phyloP scores from a whole-genome alignment of 2,113 vertebrate genomes.

The Hypocryptadius cinnamomeus region DNA sequence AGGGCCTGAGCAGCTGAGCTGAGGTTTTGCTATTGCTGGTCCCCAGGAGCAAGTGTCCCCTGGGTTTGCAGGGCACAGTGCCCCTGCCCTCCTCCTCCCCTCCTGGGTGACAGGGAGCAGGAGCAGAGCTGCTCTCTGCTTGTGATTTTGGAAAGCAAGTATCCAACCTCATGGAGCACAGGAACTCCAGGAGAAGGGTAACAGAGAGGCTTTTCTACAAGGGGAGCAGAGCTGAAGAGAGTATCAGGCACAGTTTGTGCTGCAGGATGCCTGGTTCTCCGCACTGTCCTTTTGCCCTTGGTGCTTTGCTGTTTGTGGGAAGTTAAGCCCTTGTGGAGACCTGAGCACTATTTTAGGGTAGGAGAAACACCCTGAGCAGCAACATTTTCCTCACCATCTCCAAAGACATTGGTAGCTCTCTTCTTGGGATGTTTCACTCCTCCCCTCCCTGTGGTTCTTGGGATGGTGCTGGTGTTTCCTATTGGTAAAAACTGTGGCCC shows the following conservation, averaged over 20 bases:
- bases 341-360: not conserved
- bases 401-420: not conserved
- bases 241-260: not conserved
- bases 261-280: not conserved
- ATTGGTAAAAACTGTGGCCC: not conserved
- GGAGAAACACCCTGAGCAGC: not conserved
- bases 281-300: not conserved
- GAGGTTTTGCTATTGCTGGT: not conserved
- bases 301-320: not conserved
- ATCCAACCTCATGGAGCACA: not conserved
- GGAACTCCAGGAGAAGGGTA: not conserved
- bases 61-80: not conserved
- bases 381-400: not conserved
- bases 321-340: not conserved
- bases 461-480: not conserved
- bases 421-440: not conserved
- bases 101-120: not conserved
- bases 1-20: not conserved
- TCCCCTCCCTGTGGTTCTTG: not conserved
- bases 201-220: not conserved
- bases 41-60: not conserved
- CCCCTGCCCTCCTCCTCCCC: not conserved
- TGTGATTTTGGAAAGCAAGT: not conserved
- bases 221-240: not conserved
- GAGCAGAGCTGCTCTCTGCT: not conserved